phyloP scores from a whole-genome alignment of 2,797 vertebrate genomes.

The Passerculus sandwichensis region DNA sequence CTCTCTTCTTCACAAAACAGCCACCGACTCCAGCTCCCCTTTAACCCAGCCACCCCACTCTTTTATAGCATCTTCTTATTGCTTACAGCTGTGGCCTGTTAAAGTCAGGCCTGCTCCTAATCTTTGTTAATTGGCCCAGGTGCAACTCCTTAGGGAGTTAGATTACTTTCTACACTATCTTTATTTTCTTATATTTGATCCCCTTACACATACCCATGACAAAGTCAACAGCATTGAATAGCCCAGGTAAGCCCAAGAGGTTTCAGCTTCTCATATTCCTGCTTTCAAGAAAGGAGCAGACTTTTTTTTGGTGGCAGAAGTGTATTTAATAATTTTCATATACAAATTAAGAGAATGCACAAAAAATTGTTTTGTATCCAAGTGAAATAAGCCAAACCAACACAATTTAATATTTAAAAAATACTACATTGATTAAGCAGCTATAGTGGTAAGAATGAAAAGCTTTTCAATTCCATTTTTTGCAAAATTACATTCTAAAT shows the following conservation, averaged over 20 bases:
- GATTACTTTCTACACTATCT: neutral
- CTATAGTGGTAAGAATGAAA: neutral
- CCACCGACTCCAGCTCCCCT: neutral
- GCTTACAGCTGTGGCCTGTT: neutral
- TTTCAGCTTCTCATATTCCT: neutral
- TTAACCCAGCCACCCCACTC: neutral
- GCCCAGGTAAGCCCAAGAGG: neutral
- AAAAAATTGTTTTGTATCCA: neutral
- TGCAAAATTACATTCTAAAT: neutral
- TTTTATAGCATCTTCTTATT: neutral
- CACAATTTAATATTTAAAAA: neutral
- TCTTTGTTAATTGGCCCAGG: neutral
- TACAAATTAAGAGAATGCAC: neutral
- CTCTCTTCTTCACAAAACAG: no score
- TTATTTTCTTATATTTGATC: neutral
- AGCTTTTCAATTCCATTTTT: neutral
- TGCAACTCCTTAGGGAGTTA: neutral
- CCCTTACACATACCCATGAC: no score
- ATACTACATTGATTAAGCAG: neutral
- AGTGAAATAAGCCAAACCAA: neutral
- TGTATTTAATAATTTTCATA: conserved; percentile 35
- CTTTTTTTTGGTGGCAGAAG: neutral
- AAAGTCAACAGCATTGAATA: accelerated
- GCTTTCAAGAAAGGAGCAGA: neutral
- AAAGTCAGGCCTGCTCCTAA: neutral